phyloP scores from a whole-genome alignment of 2,888 invertebrate genomes.

The Drosophila siamana region DNA sequence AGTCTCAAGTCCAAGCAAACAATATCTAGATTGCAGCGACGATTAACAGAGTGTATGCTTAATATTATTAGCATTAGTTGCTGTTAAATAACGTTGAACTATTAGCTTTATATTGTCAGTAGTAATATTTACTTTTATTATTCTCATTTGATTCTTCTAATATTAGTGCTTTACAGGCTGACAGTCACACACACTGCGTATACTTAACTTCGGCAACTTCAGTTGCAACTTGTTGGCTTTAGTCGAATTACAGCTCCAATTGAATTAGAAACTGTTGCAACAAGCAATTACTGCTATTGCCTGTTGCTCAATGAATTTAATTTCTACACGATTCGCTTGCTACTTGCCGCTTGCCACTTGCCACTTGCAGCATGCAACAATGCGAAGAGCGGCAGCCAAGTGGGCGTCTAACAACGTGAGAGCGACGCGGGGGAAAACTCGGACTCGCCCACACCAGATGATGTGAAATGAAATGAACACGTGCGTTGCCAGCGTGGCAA shows the following conservation, averaged over 20 bases:
- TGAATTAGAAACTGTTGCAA: slow-evolving; percentile 15
- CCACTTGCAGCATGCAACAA: slow-evolving; percentile 22
- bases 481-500: slow-evolving; percentile 35
- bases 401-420: slow-evolving; percentile 26
- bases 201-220: background rate
- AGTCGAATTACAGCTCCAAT: background rate
- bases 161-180: background rate
- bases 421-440: background rate
- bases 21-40: too few species aligned
- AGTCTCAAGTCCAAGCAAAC: too few species aligned
- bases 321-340: slow-evolving; percentile 64
- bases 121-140: background rate
- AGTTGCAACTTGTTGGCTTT: background rate
- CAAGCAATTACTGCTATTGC: slow-evolving; percentile 4
- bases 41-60: background rate
- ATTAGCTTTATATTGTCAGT: background rate
- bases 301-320: slow-evolving; percentile 15
- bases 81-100: too few species aligned
- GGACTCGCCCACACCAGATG: slow-evolving; percentile 31
- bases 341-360: slow-evolving; percentile 28
- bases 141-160: background rate
- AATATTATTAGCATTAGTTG: background rate
- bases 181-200: background rate
- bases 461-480: slow-evolving; percentile 38
- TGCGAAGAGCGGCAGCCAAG: slow-evolving; percentile 15